Percentiles rank a stretch among this genome's conserved stretches.
Evolutionary conservation across 2,888 invertebrate species (phyloP).

Genomic region (Darwinula stevensoni): DNA sequence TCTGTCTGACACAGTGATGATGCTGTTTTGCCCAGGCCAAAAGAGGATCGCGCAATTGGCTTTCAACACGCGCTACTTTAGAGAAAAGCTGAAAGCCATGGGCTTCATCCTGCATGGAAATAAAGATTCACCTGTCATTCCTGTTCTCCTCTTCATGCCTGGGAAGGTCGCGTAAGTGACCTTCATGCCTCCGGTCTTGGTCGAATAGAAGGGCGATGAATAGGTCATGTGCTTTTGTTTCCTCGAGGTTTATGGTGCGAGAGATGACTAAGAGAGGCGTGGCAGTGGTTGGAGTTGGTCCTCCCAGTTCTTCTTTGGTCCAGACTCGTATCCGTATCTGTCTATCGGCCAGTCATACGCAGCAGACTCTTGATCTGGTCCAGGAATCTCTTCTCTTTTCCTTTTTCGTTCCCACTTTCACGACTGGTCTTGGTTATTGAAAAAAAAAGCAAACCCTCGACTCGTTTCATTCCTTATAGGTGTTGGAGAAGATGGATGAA

Average conservation of each 20-base stretch:
- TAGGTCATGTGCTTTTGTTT: slow-evolving; percentile 4
- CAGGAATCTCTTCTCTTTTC: too few relatives aligned
- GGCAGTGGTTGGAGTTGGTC: slow-evolving; percentile 85
- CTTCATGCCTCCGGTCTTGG: too few relatives aligned
- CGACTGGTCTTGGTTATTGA: too few relatives aligned
- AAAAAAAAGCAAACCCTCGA: too few relatives aligned
- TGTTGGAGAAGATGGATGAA: too few relatives aligned
- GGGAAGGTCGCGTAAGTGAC: slow-evolving; percentile 59
- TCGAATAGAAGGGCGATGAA: too few relatives aligned
- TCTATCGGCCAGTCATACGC: slow-evolving; percentile 77
- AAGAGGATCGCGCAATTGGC: slow-evolving; percentile 25
- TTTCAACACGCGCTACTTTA: slow-evolving; percentile 52
- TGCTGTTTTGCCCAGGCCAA: too few relatives aligned
- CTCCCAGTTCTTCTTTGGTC: slow-evolving; percentile 83
- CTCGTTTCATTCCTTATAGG: too few relatives aligned
- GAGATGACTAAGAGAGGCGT: slow-evolving; percentile 46
- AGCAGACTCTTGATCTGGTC: slow-evolving; percentile 67
- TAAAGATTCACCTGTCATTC: slow-evolving; percentile 83
- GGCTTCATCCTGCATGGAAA: slow-evolving; percentile 79
- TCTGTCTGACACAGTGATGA: too few relatives aligned
- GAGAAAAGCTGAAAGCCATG: slow-evolving; percentile 43
- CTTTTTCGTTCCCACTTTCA: too few relatives aligned
- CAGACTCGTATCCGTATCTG: slow-evolving; percentile 79
- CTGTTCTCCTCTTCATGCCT: slow-evolving; percentile 73
- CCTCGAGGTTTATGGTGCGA: slow-evolving; percentile 46